Evolutionary conservation across 2,888 invertebrate genomes (phyloP), one percentile per base, ranked within the genome.

Genomic region (Temnothorax rugatulus): DNA sequence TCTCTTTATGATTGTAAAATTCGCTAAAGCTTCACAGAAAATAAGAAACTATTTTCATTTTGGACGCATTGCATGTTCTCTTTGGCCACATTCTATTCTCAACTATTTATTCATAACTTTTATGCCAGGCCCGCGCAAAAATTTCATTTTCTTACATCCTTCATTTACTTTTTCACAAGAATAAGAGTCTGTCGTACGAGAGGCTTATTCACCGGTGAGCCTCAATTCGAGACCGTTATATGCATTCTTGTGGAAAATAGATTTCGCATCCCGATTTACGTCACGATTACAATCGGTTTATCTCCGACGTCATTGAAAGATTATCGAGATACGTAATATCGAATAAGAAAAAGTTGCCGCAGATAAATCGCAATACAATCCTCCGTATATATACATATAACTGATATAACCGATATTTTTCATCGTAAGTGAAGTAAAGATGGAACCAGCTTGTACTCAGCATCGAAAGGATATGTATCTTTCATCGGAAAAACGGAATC

Each of bases 51-150:
- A 64, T 38, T 54, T 76, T 54, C 18, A 34, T 64, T 54, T 54
- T 18, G 13, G 1, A 1, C 25, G 18, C 38, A 41, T 61, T 1
- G 44, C 29, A 47, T 21, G 9, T 41, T 13, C 25, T 38, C 18
- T 47, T 44, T 29, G 9, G 1, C 21, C 18, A 2, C 7, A 8
- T 52, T 57, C 54, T n/a, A 64, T 13, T 52, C 13, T 11, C 13
- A 25, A 21, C 25, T n/a, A 18, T 66, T 47, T 44, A 34, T 21
- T 66, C 76, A 13, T 52, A 76, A 64, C 76, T 76, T 52, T 52
- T 25, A 25, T 25, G 34, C 21, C 21, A 47, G 18, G 15, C 21
- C 25, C 38, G 15, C 9, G 41, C 4, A 76, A 76, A 54, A 64
- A 66, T 66, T 76, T 76, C 52, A 76, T 54, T 52, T 76, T 11